These are phyloP conservation scores for Noctua comes DNA, from an alignment of 2,888 invertebrate genomes.

Conservation along the genomic window DNA sequence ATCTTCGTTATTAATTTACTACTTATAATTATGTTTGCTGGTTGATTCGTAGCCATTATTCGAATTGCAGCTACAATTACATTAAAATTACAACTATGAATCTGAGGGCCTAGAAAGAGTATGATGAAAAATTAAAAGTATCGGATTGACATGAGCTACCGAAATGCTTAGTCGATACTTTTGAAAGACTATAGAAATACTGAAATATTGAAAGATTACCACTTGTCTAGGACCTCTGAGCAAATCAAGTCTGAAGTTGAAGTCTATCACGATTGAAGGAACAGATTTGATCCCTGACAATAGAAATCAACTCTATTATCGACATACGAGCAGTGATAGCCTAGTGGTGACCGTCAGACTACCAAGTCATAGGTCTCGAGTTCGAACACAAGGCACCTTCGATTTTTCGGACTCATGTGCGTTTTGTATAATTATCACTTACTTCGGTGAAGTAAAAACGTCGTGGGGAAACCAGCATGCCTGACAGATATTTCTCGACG, in stretches of 20 bases:
- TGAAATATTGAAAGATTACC: background rate
- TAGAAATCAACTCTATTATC: background rate
- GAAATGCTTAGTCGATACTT: background rate
- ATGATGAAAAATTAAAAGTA: background rate
- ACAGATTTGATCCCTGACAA: background rate
- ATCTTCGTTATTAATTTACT: background rate
- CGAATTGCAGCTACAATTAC: constrained; percentile 1
- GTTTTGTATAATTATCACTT: too few species aligned
- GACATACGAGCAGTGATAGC: too few species aligned
- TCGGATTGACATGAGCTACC: background rate
- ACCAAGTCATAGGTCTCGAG: too few species aligned
- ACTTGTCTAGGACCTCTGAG: background rate
- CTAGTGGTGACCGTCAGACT: too few species aligned
- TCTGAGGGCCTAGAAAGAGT: background rate
- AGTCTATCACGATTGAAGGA: background rate
- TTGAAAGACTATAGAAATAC: background rate
- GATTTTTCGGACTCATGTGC: too few species aligned
- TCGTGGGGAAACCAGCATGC: too few species aligned
- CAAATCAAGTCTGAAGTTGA: background rate
- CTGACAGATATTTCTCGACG: too few species aligned
- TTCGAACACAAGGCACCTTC: too few species aligned
- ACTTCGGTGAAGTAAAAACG: too few species aligned
- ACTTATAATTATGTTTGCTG: constrained; percentile 9
- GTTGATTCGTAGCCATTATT: constrained; percentile 2
- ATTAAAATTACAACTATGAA: background rate